A percentile compares a stretch with the other conserved stretches of the same genome.
These are phyloP conservation scores for Tetragnatha montana DNA, from an alignment of 2,888 invertebrate species.

Conservation along the genomic window DNA sequence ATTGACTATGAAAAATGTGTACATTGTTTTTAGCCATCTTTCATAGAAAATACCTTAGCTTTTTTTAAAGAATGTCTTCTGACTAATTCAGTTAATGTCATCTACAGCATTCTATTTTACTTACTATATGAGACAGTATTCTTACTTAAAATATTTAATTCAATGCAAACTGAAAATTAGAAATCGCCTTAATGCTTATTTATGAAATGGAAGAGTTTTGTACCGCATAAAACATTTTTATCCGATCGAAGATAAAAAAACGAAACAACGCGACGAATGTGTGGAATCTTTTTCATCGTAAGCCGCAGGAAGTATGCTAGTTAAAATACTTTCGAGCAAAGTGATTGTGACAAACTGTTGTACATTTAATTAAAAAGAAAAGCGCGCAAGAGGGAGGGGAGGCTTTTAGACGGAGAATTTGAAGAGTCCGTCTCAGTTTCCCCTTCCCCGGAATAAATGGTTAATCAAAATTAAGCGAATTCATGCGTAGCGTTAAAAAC, in stretches of 20 bases:
- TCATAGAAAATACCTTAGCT: no score
- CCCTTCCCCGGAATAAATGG: conserved; percentile 14
- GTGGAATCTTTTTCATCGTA: neutral
- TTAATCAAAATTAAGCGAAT: conserved; percentile 39
- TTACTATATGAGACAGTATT: no score
- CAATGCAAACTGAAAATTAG: no score
- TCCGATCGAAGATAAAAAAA: neutral
- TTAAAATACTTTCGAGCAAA: neutral
- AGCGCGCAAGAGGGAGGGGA: neutral
- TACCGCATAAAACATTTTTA: neutral
- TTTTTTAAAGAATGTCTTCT: no score
- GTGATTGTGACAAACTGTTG: conserved; percentile 1
- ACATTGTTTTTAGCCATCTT: no score
- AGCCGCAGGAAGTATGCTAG: neutral
- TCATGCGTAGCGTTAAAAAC: conserved; percentile 40
- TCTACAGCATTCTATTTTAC: no score
- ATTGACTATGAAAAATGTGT: no score
- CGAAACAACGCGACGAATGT: neutral
- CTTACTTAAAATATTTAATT: no score
- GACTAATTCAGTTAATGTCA: no score
- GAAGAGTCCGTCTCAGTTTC: neutral
- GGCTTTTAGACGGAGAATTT: neutral
- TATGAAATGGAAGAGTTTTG: no score
- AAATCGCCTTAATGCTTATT: no score
- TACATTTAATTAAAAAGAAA: neutral